Evolutionary conservation across 35 echinoderm and acorn worm species (phyloP).

Genomic region (Ophiothrix spiculata): DNA sequence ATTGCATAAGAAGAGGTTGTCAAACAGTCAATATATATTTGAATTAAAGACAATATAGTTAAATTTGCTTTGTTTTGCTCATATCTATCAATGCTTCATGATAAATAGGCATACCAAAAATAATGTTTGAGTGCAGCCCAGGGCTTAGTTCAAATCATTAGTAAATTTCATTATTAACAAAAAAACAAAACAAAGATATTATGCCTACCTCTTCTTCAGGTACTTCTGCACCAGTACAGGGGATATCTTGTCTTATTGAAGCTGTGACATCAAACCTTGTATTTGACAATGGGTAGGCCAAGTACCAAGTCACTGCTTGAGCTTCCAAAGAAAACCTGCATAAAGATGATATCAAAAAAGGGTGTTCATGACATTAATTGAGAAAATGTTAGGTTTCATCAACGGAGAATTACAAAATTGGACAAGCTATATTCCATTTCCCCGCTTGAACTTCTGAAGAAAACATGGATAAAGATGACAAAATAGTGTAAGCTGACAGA

Average conservation of each 20-base stretch:
- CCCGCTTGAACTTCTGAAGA: no score
- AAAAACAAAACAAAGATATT: neutral
- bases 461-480: no score
- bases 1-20: neutral
- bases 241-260: neutral
- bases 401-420: no score
- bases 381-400: neutral
- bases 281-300: conserved; percentile 61
- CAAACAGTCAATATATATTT: neutral
- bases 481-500: no score
- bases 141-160: neutral
- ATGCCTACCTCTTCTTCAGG: conserved; percentile 37
- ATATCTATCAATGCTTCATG: neutral
- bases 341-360: no score
- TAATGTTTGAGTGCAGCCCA: neutral
- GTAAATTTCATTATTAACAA: neutral
- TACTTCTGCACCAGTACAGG: conserved; percentile 47
- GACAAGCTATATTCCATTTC: no score
- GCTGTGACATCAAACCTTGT: conserved; percentile 26
- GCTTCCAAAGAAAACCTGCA: conserved; percentile 37
- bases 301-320: conserved; percentile 43
- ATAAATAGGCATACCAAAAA: neutral
- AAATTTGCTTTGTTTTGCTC: neutral
- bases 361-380: neutral
- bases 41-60: neutral